Evolutionary conservation across 2,888 invertebrate genomes (phyloP).

Genomic region (Punctoribates punctum): DNA sequence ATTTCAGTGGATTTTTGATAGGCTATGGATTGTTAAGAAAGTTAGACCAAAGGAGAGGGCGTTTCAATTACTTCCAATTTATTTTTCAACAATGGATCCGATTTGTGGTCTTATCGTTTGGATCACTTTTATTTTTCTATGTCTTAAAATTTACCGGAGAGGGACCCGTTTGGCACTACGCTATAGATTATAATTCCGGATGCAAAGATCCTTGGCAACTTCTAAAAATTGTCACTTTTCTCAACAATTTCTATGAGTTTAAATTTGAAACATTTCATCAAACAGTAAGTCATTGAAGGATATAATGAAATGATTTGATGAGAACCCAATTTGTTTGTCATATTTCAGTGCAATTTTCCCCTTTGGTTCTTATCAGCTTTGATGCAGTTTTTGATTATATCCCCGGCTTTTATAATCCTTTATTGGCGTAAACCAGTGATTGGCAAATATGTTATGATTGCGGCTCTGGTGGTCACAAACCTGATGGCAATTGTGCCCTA

Average conservation of each 20-base stretch:
- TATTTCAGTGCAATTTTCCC: conserved; percentile 28
- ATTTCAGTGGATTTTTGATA: conserved; percentile 21
- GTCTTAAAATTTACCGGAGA: not conserved
- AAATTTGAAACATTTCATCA: conserved; percentile 15
- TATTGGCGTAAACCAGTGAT: not conserved
- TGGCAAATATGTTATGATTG: not conserved
- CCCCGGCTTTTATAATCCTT: not conserved
- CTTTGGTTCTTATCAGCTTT: conserved; percentile 29
- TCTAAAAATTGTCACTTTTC: not conserved
- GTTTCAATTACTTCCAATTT: conserved; percentile 11
- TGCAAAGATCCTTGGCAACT: not conserved
- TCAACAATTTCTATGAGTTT: conserved; percentile 13
- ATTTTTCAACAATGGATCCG: not conserved
- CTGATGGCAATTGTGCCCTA: not conserved
- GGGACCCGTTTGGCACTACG: not conserved
- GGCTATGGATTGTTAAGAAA: conserved; percentile 2
- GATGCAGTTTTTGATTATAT: conserved; percentile 16
- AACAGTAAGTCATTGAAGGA: not conserved
- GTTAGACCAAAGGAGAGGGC: conserved; percentile 1
- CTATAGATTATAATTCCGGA: not conserved
- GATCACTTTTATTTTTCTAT: not conserved
- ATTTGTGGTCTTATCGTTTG: not conserved
- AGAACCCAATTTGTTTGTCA: too few relatives aligned
- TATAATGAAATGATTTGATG: not conserved
- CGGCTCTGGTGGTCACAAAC: not conserved